Conservation (phyloP, 2,113 vertebrate genomes). For the Maccullochella peelii region DNA sequence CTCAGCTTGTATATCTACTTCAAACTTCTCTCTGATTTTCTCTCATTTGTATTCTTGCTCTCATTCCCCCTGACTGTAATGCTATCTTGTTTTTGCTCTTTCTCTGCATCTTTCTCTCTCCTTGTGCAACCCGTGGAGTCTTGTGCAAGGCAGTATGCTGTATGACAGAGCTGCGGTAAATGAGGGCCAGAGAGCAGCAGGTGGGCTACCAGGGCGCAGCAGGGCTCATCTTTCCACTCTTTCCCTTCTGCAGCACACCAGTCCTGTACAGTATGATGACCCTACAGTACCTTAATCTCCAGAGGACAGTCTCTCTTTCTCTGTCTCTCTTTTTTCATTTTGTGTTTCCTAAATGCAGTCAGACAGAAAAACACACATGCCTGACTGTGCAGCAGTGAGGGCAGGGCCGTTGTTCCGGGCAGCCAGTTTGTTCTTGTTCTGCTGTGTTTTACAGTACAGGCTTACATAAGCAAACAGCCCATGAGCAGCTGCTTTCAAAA, state of each 20-base stretch:
- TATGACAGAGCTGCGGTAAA: conserved; percentile 52
- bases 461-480: conserved; percentile 71
- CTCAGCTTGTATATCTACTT: conserved; percentile 1
- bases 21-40: conserved; percentile 21
- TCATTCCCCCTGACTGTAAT: conserved; percentile 1
- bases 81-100: background rate
- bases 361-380: conserved; percentile 32
- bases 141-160: conserved; percentile 51
- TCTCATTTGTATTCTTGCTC: conserved; percentile 26
- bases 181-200: conserved; percentile 64
- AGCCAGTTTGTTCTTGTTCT: conserved; percentile 65
- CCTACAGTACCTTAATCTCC: conserved; percentile 24
- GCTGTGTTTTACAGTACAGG: conserved; percentile 55
- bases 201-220: conserved; percentile 54
- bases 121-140: conserved; percentile 30
- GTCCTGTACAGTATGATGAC: conserved; percentile 14
- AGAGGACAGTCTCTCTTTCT: background rate
- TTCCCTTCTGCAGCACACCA: conserved; percentile 46
- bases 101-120: background rate
- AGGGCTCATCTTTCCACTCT: conserved; percentile 53
- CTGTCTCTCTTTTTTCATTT: conserved; percentile 11
- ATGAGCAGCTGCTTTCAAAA: conserved; percentile 62
- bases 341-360: conserved; percentile 27
- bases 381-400: conserved; percentile 45
- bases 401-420: conserved; percentile 50